Evolutionary conservation across 1,140 invertebrate genomes (phyloP).

Genomic region (Campoletis sonorensis): DNA sequence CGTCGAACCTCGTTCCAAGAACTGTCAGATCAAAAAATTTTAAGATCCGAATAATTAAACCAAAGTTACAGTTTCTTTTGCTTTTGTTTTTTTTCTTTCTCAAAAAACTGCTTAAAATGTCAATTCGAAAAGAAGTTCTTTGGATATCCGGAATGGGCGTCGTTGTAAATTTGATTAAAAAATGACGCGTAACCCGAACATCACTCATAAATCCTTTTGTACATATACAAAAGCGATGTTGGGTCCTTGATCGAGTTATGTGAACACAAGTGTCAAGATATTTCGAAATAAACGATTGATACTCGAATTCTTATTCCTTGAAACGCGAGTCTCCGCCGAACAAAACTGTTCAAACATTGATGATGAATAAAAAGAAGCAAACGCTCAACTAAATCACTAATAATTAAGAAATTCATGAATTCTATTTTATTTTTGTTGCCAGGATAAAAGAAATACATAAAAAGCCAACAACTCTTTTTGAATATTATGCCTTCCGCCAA

Average conservation of each 20-base stretch:
- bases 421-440: neutral
- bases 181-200: neutral
- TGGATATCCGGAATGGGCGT: no score
- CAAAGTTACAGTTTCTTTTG: no score
- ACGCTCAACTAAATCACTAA: neutral
- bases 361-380: neutral
- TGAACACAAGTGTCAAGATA: neutral
- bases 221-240: neutral
- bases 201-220: neutral
- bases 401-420: neutral
- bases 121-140: neutral
- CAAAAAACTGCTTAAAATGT: neutral
- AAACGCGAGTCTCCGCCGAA: neutral
- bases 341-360: neutral
- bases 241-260: neutral
- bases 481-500: neutral
- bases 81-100: no score
- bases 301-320: neutral
- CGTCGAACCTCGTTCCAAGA: no score
- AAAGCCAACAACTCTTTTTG: no score
- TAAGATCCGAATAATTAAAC: no score
- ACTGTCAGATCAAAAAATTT: no score
- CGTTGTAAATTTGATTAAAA: no score
- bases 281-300: neutral
- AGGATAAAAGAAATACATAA: neutral